Evolutionary conservation across 2,888 invertebrate genomes (phyloP), one percentile per base, ranked within the genome.

Genomic region (Meiosimyza platycephala): DNA sequence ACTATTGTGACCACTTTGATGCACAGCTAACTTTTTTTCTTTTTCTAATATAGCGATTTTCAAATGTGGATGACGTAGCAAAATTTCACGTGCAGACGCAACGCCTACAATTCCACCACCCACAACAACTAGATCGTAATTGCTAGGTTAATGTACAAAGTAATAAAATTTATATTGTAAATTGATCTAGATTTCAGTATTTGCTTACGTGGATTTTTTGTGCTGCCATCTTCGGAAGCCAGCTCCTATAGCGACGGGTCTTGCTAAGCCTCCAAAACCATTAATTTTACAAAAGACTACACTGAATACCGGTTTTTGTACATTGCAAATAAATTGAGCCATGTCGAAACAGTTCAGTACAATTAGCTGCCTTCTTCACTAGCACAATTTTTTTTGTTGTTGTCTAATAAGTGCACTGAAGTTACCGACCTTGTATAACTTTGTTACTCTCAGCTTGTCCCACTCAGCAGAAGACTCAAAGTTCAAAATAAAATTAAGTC

Each of bases 91-190:
- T 0, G 98, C 99, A 28, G 98, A 95, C 18, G 98, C 98, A 76
- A 94, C 91, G 2, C 99, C 99, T 33, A 99, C 95, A 79, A 99
- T 98, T 1, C 99, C 99, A 16, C 98, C 99, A 13, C 99, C 99
- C 72, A 99, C 95, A 59, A 99, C 92, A n/a, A 94, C 94, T 72
- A 99, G 88, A 88, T 99, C 99, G 86, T 92, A 96, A 75, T 89
- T 79, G 11, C 86, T 85, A 51, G 16, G 28, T 60, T 33, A 28
- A 51, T 60, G 5, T n/a, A 51, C 48, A 22, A 50, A 57, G 18
- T 57, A 28, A 12, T 48, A 15, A n/a, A 65, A 63, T 16, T 54
- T n/a, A n/a, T n/a, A n/a, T n/a, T 54, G 1, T 54, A 54, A 54
- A 52, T 71, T 13, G 28, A 51, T 63, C 22, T 28, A 13, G 59